A percentile compares a stretch with the other conserved stretches of the same genome.
Conservation (phyloP, 2,888 invertebrate genomes). For the Drosophila paracracens region DNA sequence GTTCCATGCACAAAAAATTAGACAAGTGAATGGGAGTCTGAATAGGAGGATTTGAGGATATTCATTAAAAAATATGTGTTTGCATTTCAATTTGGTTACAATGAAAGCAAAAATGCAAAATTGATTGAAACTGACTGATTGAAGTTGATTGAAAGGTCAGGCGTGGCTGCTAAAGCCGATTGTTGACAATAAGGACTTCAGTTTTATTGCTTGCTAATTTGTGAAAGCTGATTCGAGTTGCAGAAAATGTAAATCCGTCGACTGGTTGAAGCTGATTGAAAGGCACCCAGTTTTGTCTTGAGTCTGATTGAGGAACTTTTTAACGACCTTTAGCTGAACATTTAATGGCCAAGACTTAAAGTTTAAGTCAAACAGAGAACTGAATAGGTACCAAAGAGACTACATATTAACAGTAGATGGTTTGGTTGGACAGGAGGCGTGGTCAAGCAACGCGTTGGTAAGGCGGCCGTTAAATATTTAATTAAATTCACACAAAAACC, state of each 20-base stretch:
- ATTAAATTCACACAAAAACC: conserved; percentile 74
- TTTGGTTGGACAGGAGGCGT: conserved; percentile 15
- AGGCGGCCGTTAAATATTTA: conserved; percentile 69
- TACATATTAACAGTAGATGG: background rate
- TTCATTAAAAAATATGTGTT: background rate
- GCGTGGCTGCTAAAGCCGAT: background rate
- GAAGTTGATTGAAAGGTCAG: background rate
- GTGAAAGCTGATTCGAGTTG: background rate
- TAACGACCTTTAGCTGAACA: background rate
- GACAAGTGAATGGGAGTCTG: background rate
- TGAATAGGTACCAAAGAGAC: conserved; percentile 5
- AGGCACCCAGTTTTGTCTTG: background rate
- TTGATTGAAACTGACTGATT: background rate
- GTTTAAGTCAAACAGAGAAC: conserved; percentile 15
- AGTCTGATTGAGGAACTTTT: background rate
- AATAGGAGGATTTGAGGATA: background rate
- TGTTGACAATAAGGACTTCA: background rate
- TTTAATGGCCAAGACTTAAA: conserved; percentile 21
- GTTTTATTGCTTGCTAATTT: background rate
- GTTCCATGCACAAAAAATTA: background rate
- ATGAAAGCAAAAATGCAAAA: background rate
- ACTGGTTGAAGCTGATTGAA: conserved; percentile 8
- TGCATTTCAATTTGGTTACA: background rate
- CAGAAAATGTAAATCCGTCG: background rate
- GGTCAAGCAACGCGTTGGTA: conserved; percentile 3